Percentiles rank a stretch among this genome's conserved stretches.
These are phyloP conservation scores for Auanema freiburgensis DNA, from an alignment of 2,888 invertebrate species.

Conservation along the genomic window DNA sequence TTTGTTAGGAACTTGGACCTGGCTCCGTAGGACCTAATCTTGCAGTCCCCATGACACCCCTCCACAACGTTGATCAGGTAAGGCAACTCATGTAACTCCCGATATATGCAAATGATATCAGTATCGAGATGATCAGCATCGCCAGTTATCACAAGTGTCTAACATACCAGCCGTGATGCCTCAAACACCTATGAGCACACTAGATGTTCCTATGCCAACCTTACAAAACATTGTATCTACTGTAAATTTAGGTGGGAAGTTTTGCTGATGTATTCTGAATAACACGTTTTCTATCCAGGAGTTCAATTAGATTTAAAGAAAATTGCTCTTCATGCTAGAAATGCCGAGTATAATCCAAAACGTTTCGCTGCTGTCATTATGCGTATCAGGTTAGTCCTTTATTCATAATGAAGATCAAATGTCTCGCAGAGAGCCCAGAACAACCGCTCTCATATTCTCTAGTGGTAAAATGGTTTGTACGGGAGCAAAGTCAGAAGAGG, in stretches of 20 bases:
- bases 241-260: slow-evolving; percentile 78
- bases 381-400: slow-evolving; percentile 76
- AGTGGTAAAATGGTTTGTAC: slow-evolving; percentile 87
- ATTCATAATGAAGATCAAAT: too few species aligned
- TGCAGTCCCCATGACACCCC: slow-evolving; percentile 61
- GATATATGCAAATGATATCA: too few species aligned
- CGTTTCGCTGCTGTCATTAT: slow-evolving; percentile 98
- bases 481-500: slow-evolving; percentile 82
- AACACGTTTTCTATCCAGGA: slow-evolving; percentile 63
- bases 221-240: slow-evolving; percentile 89
- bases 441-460: slow-evolving; percentile 81
- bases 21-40: slow-evolving; percentile 35
- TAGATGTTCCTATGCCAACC: slow-evolving; percentile 62
- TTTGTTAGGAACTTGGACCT: slow-evolving; percentile 34
- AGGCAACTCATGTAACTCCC: too few species aligned
- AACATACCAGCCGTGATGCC: slow-evolving; percentile 34
- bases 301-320: slow-evolving; percentile 93
- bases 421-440: slow-evolving; percentile 74
- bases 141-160: slow-evolving; percentile 10
- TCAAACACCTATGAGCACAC: slow-evolving; percentile 49
- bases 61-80: slow-evolving; percentile 34
- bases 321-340: slow-evolving; percentile 93
- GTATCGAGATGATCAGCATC: slow-evolving; percentile 23
- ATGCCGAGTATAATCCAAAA: slow-evolving; percentile 98
- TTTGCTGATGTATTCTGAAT: too few species aligned